Evolutionary conservation across 2,888 invertebrate genomes (phyloP), one percentile per base, ranked within the genome.

Genomic region (Cryptocephalus moraei): DNA sequence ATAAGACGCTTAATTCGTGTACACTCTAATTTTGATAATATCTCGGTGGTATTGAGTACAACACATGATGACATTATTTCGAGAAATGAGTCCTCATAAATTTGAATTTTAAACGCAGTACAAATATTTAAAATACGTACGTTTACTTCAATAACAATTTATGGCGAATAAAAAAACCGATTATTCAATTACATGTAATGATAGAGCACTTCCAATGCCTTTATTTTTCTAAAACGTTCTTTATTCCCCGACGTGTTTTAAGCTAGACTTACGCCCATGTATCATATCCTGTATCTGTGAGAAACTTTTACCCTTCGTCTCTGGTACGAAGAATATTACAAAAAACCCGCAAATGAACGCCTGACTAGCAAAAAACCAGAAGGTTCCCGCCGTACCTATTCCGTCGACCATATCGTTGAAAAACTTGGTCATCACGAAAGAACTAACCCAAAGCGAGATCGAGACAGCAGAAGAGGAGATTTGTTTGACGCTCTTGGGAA

Each of bases 291-390:
- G 86, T 51, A 93, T 92, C 71, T 92, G 82, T 59, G 83, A 80
- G 58, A 92, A 77, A 57, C 84, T 85, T 72, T 87, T 84, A 22
- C 91, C 91, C 70, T 88, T 91, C 0, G 93, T 93, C 73, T 92
- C 92, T 4, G 91, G 91, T n/a, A 93, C 78, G 44, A 90, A 78
- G 38, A 84, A 61, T 56, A 83, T 75, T 0, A 83, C 80, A 70
- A 91, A 92, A 64, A 85, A 73, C 65, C 84, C 82, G 0, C 81
- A 72, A 1, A 75, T 11, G 1, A 75, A 57, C 39, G 53, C 53
- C 59, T 73, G 78, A 1, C 64, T 67, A 4, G 78, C 79, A 63
- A 86, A 88, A 32, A 86, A 67, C 77, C 84, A 85, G 71, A 86
- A 88, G 0, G 82, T 80, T 1, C 73, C 75, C 56, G 78, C 76